Base-by-base conservation (phyloP, 2,113 vertebrate species). In the Phylloscopus whistleri region DNA sequence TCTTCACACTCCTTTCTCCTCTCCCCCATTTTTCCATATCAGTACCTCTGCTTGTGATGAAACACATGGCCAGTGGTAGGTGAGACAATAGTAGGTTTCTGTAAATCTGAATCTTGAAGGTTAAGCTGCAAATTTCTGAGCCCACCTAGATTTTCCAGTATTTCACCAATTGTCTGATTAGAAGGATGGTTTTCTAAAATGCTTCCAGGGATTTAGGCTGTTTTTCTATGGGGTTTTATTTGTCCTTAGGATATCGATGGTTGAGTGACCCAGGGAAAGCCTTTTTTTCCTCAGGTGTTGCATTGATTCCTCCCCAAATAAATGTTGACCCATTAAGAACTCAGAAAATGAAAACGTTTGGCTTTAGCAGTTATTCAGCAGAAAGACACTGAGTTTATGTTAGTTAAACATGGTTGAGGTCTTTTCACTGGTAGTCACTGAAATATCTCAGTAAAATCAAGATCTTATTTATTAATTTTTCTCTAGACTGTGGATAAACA, bases 11-110 rank as follows among this genome's bases (percentile, higher is more conserved):
- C 48, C 10, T 39, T 75, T 27, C 22, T 67, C 27, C 43, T 83
- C n/a, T 20, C 1, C 4, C 15, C 5, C 24, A 6, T 8, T 26
- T 79, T 76, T 39, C 39, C 28, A n/a, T 1, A 1, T 13, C n/a
- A 11, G 7, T 21, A 10, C 16, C 3, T 4, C 31, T 62, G 22
- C 24, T 19, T 12, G 13, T 26, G 79, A 28, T 30, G 41, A 70
- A 58, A 49, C 26, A 8, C 2, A 0, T 1, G 75, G 23, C 31
- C 39, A 6, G 17, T 28, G 18, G 18, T 21, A 37, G 22, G 31
- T 37, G n/a, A 73, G 9, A 30, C 58, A 49, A 13, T 11, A 20
- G 17, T 8, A 60, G 37, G 16, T 35, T 68, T 68, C 49, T 64
- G 16, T 64, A 79, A 76, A 77, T 43, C 28, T 30, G 22, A 86